phyloP scores from a whole-genome alignment of 2,797 vertebrate genomes.

The Cygnus olor region DNA sequence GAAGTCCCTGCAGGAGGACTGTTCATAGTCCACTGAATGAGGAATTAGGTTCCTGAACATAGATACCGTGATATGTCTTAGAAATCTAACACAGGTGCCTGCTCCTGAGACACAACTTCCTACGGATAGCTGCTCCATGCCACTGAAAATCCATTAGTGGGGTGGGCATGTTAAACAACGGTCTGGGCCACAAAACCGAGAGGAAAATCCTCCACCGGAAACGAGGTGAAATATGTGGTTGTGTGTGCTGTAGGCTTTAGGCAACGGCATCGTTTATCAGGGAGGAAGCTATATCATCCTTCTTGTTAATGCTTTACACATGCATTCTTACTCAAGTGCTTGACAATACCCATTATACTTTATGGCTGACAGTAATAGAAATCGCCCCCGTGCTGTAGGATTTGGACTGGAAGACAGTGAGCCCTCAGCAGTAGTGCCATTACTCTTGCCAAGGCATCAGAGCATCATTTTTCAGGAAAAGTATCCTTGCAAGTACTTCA shows the following conservation, averaged over 20 bases:
- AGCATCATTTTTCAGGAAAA: neutral
- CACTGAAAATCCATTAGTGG: neutral
- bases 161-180: neutral
- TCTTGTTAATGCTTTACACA: conserved; percentile 27
- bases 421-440: neutral
- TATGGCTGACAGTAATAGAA: neutral
- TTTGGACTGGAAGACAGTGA: neutral
- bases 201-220: conserved; percentile 24
- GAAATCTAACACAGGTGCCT: neutral
- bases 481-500: neutral
- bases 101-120: neutral
- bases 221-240: neutral
- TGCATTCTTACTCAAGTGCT: conserved; percentile 28
- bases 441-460: neutral
- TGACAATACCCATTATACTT: conserved; percentile 17
- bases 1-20: neutral
- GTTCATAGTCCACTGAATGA: neutral
- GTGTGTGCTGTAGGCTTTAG: neutral
- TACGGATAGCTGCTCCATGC: neutral
- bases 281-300: neutral
- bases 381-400: neutral
- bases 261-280: neutral
- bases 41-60: neutral
- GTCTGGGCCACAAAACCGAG: neutral
- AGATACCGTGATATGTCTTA: neutral